These are phyloP conservation scores for Alca torda DNA, from an alignment of 2,797 vertebrate species.

Conservation along the genomic window DNA sequence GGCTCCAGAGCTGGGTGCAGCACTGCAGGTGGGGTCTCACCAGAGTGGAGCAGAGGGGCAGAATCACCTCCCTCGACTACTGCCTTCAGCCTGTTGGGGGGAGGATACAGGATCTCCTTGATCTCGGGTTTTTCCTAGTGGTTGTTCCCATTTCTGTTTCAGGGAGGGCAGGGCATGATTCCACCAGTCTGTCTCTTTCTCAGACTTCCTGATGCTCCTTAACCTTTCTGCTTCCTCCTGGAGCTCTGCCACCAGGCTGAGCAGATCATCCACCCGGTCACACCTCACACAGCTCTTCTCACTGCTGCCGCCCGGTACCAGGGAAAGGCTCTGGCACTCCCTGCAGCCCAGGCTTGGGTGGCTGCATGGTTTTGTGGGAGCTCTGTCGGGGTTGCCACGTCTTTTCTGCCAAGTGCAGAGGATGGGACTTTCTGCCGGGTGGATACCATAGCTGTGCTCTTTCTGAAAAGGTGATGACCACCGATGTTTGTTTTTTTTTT, in stretches of 20 bases:
- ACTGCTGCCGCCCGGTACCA: background rate
- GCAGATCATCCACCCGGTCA: background rate
- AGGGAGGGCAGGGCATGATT: background rate
- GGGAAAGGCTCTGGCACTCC: background rate
- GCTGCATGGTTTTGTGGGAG: background rate
- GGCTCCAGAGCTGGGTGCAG: background rate
- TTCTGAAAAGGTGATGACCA: background rate
- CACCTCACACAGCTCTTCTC: background rate
- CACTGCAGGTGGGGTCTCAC: background rate
- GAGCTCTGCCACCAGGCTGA: background rate
- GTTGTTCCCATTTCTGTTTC: background rate
- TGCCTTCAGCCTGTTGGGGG: background rate
- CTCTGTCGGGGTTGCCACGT: background rate
- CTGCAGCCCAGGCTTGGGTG: background rate
- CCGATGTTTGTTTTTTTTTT: background rate
- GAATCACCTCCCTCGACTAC: background rate
- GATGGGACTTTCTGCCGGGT: background rate
- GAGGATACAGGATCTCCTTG: background rate
- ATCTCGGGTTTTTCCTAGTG: background rate
- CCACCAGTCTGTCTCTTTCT: background rate
- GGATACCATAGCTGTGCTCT: background rate
- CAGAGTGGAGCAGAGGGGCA: background rate
- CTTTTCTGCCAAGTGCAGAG: background rate
- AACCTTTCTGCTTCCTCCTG: background rate
- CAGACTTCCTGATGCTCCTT: background rate